Base-by-base conservation (phyloP, 2,888 invertebrate genomes). In the Theretra japonica region DNA sequence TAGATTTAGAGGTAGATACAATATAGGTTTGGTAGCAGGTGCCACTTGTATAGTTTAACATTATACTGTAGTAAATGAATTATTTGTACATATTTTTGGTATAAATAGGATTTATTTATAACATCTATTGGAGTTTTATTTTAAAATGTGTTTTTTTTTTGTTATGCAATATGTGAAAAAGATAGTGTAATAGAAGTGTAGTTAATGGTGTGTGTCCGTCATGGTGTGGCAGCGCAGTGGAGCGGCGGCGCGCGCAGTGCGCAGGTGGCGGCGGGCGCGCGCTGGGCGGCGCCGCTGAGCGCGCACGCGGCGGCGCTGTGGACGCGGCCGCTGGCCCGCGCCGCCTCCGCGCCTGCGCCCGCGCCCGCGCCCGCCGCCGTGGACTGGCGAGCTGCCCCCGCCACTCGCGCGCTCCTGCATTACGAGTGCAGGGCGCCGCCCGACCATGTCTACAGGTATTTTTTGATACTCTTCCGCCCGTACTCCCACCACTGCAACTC, bases 221-320 rank as follows among this genome's bases (percentile, higher is more conserved):
- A 2, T 33, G 60, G 11, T 56, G 59, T 48, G 50, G 23, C 77
- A 84, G 86, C 80, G 0, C 85, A 84, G 70, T 88, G 87, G 87
- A 82, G 83, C 74, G 76, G 82, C 74, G 77, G 83, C 74, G 81
- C 78, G 76, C 88, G 91, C 68, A 75, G 84, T 70, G 85, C 84
- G n/a, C 74, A 72, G 50, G 93, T 96, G 71, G 78, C 91, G 30
- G 94, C 96, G 65, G 96, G 96, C 71, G 95, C 94, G 68, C 92
- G 93, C 25, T 95, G 97, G 86, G 96, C 98, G 57, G 96, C 98
- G 71, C 99, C 99, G 25, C 91, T 99, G 74, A 95, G 95, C 23
- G 97, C 97, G 79, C 96, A 96, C 0, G 95, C 96, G 82, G 96
- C 97, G 4, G 96, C 96, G 76, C 95, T 99, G 86, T 97, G 96